Base-by-base conservation (phyloP, 2,113 vertebrate species). In the Macaca mulatta region DNA sequence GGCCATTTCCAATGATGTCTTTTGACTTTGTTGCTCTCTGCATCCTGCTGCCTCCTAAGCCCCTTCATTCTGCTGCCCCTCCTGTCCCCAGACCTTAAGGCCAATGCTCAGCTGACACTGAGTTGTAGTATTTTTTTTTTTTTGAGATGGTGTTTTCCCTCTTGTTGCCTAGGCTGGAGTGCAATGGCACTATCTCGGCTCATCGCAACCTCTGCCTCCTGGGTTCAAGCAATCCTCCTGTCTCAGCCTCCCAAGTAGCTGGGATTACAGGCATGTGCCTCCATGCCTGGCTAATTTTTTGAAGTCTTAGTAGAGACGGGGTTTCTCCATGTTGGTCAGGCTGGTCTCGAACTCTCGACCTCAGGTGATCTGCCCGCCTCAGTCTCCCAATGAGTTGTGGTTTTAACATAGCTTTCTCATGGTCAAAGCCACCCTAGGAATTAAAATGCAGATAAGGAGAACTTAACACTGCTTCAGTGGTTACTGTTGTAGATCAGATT, bases 351-450 rank as follows among this genome's bases (percentile, higher is more conserved):
- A 6, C 27, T 64, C 61, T 30, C 6, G 5, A 32, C 27, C 12
- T 32, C 61, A 64, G 61, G 61, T 64, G 27, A 5, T 64, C 61
- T 64, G 30, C 61, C 61, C 0, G 2, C 27, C 61, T 64, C 30
- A 30, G 27, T 13, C 61, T 64, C 61, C 61, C 12, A 64, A 2
- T 64, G 61, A 64, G 61, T 14, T 64, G 12, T 90, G 22, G 48
- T 93, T 89, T 97, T 69, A 80, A 50, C n/a, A 69, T 10, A 81
- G 35, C 8, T 89, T 81, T 97, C 57, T 85, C 88, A 69, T 78
- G 52, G 4, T 30, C 90, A n/a, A 79, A 45, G 50, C 30, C 8
- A 77, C 32, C 67, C 16, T 8, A 87, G 48, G 14, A 86, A 70
- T 48, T 72, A 12, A 7, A 57, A 4, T 70, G 7, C 32, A 93